Evolutionary conservation across 2,113 vertebrate genomes (phyloP).

Genomic region (Pipra filicauda): DNA sequence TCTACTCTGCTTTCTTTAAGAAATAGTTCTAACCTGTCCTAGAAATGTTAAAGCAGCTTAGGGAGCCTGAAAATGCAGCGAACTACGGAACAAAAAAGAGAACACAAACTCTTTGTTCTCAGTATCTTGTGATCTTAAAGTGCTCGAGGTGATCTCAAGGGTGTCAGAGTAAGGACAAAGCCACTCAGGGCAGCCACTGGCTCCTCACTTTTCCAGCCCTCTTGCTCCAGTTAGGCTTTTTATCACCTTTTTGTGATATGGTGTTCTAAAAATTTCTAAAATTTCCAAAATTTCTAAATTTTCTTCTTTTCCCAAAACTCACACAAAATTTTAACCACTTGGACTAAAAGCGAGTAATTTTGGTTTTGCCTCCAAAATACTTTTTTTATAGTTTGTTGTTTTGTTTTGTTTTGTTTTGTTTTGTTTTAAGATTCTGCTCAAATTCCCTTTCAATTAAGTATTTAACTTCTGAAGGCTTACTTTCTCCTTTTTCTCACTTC

Average conservation of each 20-base stretch:
- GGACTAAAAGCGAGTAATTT: background rate
- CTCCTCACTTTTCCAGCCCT: background rate
- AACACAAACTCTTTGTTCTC: conserved; percentile 47
- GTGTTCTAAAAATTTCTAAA: background rate
- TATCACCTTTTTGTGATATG: background rate
- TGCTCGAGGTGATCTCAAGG: background rate
- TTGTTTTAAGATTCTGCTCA: background rate
- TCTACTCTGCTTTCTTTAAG: background rate
- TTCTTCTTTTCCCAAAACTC: background rate
- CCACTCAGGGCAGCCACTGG: background rate
- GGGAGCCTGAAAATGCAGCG: background rate
- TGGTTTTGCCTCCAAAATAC: background rate
- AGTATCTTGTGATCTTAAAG: conserved; percentile 32
- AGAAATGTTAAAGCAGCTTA: background rate
- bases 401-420: too few species aligned
- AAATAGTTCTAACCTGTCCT: background rate
- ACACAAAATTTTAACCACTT: background rate
- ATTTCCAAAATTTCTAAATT: background rate
- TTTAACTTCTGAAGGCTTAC: background rate
- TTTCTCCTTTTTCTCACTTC: background rate
- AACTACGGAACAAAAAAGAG: background rate
- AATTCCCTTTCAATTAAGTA: background rate
- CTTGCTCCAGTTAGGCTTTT: background rate
- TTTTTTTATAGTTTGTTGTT: background rate
- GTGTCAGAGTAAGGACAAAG: conserved; percentile 5